Percentiles rank a stretch among this genome's conserved stretches.
Evolutionary conservation across 2,888 invertebrate genomes (phyloP).

Genomic region (Baccha elongata): DNA sequence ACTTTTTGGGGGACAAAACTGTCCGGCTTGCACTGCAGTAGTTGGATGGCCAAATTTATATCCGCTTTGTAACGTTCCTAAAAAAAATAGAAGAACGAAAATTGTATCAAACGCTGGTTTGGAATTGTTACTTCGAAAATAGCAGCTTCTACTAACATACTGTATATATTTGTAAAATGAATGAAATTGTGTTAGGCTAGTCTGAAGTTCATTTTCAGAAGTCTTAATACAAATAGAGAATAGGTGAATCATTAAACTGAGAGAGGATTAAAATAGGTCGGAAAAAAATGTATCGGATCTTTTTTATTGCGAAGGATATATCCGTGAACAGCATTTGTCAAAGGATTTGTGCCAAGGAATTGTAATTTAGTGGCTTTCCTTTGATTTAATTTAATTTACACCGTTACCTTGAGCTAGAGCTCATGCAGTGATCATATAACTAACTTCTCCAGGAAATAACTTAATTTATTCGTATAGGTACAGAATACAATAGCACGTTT

Average conservation of each 20-base stretch:
- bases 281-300: constrained; percentile 7
- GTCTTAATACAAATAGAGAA: background rate
- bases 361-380: constrained; percentile 9
- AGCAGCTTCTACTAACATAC: constrained; percentile 6
- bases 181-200: constrained; percentile 4
- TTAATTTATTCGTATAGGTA: constrained; percentile 33
- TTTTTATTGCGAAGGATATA: constrained; percentile 26
- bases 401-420: background rate
- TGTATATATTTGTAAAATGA: background rate
- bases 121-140: constrained; percentile 16
- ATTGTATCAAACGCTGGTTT: constrained; percentile 49
- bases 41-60: constrained; percentile 95
- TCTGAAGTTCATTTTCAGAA: background rate
- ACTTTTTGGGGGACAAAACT: constrained; percentile 96
- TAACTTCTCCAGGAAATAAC: background rate
- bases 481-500: no score
- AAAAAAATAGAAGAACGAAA: constrained; percentile 79
- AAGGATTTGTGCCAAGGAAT: constrained; percentile 17
- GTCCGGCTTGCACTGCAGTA: constrained; percentile 96
- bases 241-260: constrained; percentile 3
- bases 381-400: constrained; percentile 33
- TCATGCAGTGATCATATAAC: constrained; percentile 12
- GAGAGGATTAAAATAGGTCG: constrained; percentile 38
- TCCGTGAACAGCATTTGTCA: constrained; percentile 26
- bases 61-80: constrained; percentile 97